Evolutionary conservation across 2,797 vertebrate species (phyloP), one percentile per base, ranked within the genome.

Genomic region (Decapterus maruadsi): DNA sequence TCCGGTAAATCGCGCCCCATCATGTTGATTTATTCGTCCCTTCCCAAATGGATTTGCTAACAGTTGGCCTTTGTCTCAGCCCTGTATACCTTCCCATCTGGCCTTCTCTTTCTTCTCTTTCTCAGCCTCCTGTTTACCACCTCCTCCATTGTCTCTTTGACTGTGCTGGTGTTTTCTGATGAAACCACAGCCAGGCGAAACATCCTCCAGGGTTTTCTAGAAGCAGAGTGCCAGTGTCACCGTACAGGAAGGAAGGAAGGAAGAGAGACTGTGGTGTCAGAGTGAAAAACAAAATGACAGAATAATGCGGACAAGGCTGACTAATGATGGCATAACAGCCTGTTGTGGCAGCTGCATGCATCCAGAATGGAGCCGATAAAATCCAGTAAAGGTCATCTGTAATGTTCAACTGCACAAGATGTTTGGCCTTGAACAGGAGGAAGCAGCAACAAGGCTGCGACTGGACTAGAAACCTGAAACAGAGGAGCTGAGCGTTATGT

Each of bases 131-230:
- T 81, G 77, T 75, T 83, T 75, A 60, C 74, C 61, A 68, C 60
- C 74, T 80, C 59, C 42, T 72, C 78, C 61, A 74, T 90, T 89
- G 85, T 90, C 78, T 58, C 68, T 36, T 17, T 2, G 16, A 67
- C 42, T 55, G 57, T 57, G 31, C 22, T 65, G 38, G 34, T 60
- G 61, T 54, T 72, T 19, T 65, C 55, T 16, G 11, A 50, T 8
- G 2, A 58, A 83, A 45, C 66, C 77, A 38, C 75, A 58, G 63
- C 58, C 62, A 34, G 73, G 54, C 11, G 11, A 80, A 78, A 84
- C 77, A 76, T 78, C 79, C 77, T 77, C 51, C 8, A 36, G 50
- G 64, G 64, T 61, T 72, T 83, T 31, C 38, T 68, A 70, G 22
- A 55, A 29, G 26, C 26, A 45, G 48, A 5, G 51, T 63, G 57